Base-by-base conservation (phyloP, 2,888 invertebrate genomes). In the Scelioninae gen. 2 region DNA sequence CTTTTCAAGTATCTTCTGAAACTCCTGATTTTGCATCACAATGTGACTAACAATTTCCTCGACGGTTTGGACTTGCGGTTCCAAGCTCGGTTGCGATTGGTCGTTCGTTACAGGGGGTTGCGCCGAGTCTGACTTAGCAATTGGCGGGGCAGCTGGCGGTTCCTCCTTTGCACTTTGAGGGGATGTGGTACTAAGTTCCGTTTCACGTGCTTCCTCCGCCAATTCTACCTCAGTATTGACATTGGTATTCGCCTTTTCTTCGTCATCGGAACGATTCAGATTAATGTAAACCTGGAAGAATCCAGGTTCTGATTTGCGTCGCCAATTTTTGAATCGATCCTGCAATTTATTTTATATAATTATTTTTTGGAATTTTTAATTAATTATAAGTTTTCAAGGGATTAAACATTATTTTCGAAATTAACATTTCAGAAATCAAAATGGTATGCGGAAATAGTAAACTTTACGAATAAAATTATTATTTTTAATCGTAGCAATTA, bases 11-110 rank as follows among this genome's bases (percentile, higher is more conserved):
- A 94, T 88, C 76, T 93, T 91, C 77, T 94, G 93, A 77, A 95
- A 94, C 75, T 94, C 94, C 78, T 92, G 90, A 81, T 93, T 94
- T 82, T 94, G 93, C 90, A 94, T 91, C 3, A 96, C 86, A 10
- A 95, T 87, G 81, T 94, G 94, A 0, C 94, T 92, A 52, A 96
- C 94, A 48, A 96, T 92, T 86, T 94, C 89, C 85, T 93, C 92
- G 78, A 92, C 87, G 50, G 90, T 92, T 82, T 89, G 91, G 18
- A 78, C 71, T 50, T 53, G 63, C 16, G 46, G 19, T 7, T 80
- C 79, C 13, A 31, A 5, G 15, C 5, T 57, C 7, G 19, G 9
- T n/a, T 53, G 68, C 70, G 41, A 46, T 79, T 80, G 18, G 63
- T 46, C 18, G 13, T 16, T 16, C 53, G 7, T 15, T 0, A 31